phyloP scores from a whole-genome alignment of 2,113 vertebrate genomes.

The Vulpes lagopus region DNA sequence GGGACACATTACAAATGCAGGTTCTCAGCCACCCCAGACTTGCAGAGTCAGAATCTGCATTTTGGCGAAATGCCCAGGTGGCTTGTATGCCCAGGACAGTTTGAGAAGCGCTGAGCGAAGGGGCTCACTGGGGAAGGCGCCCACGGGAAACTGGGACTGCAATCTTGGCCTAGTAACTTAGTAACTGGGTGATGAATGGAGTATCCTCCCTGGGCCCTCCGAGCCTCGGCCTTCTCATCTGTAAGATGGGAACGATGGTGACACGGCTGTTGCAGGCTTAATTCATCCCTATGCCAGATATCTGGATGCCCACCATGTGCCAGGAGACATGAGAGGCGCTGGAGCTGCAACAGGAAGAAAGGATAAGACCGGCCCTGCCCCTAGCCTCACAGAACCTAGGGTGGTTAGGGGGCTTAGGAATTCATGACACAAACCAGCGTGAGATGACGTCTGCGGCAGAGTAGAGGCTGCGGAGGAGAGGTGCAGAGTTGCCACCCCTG shows the following conservation, averaged over 20 bases:
- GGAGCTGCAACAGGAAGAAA: not conserved
- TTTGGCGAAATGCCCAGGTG: not conserved
- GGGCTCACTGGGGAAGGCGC: not conserved
- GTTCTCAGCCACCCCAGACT: not conserved
- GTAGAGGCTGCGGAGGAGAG: not conserved
- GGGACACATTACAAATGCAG: not conserved
- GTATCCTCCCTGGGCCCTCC: fast-evolving
- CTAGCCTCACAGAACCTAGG: fast-evolving
- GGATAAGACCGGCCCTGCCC: not conserved
- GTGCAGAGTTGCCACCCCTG: not conserved
- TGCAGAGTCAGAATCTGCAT: too few relatives aligned
- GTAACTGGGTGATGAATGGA: not conserved
- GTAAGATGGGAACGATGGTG: not conserved
- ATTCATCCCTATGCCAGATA: not conserved
- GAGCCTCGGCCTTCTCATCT: not conserved
- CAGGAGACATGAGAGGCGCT: not conserved
- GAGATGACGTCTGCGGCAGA: not conserved
- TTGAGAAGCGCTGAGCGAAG: not conserved
- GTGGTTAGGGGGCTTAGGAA: not conserved
- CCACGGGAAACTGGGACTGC: not conserved
- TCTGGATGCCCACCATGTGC: fast-evolving
- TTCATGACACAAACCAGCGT: not conserved
- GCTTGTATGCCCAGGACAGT: not conserved
- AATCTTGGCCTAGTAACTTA: not conserved
- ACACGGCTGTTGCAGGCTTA: not conserved